phyloP scores from a whole-genome alignment of 2,113 vertebrate genomes.

The Stercorarius parasiticus region DNA sequence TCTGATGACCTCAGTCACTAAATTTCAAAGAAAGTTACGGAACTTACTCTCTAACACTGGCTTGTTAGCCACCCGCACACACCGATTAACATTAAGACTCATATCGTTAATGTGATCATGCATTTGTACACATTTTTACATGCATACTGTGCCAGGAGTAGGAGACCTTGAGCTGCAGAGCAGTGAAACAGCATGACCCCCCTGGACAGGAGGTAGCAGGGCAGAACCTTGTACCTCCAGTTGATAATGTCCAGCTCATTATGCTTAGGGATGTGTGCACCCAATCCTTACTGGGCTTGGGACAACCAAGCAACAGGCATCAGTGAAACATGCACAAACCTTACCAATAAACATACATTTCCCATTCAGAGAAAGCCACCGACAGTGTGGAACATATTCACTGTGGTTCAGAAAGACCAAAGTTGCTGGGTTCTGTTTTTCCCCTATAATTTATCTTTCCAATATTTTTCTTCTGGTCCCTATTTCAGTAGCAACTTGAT shows the following conservation, averaged over 20 bases:
- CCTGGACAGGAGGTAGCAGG: background rate
- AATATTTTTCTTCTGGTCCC: background rate
- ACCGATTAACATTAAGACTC: background rate
- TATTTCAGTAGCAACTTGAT: background rate
- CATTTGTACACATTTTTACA: background rate
- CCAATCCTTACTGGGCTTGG: background rate
- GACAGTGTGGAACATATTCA: rapidly evolving
- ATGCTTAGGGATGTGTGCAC: background rate
- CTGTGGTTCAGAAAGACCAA: background rate
- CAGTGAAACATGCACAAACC: background rate
- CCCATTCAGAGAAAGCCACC: background rate
- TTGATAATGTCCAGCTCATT: background rate
- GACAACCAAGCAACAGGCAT: background rate
- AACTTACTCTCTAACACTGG: background rate
- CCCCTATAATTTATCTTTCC: background rate
- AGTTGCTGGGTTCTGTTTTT: background rate
- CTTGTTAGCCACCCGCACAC: background rate
- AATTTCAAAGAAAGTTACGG: background rate
- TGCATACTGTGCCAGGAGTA: background rate
- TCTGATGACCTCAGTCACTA: background rate
- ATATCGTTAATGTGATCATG: conserved; percentile 16
- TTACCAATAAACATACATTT: background rate
- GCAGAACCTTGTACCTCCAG: background rate
- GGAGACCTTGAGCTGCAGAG: background rate
- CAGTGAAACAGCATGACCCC: background rate